These are phyloP conservation scores for Pipistrellus pygmaeus DNA, from an alignment of 2,797 vertebrate species.

Conservation along the genomic window DNA sequence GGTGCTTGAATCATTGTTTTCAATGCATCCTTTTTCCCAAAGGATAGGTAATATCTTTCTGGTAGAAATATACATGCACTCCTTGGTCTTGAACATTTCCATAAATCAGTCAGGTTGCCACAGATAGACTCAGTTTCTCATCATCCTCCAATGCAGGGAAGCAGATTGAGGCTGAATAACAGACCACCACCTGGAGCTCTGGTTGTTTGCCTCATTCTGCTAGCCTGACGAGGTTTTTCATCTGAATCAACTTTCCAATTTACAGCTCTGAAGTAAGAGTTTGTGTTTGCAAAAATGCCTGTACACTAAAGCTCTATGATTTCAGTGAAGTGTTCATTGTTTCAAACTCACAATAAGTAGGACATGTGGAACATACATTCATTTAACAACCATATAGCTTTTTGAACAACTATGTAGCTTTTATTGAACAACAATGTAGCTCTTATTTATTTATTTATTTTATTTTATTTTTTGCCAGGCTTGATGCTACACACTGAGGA, in stretches of 20 bases:
- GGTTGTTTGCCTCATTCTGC: background rate
- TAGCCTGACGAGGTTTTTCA: background rate
- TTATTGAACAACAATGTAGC: background rate
- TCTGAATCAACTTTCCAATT: background rate
- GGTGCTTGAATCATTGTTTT: constrained; percentile 68
- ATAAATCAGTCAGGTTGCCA: constrained; percentile 11
- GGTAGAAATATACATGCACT: background rate
- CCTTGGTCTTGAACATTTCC: background rate
- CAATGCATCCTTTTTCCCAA: background rate
- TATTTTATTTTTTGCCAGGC: background rate
- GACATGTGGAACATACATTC: background rate
- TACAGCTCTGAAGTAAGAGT: constrained; percentile 9
- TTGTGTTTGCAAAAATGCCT: background rate
- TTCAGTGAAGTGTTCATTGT: background rate
- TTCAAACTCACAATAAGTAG: background rate
- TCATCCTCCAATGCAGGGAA: background rate
- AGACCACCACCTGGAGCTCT: background rate
- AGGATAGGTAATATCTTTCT: constrained; percentile 26
- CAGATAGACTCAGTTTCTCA: background rate
- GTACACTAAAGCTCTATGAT: background rate
- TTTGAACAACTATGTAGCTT: background rate
- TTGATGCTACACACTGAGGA: background rate
- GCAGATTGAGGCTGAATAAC: background rate
- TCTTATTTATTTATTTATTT: background rate
- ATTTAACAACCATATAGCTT: background rate